Percentiles rank a stretch among this genome's conserved stretches.
phyloP scores from a whole-genome alignment of 37 sponge, comb jelly and placozoan species.

The Chondrilla cf. caribensis region DNA sequence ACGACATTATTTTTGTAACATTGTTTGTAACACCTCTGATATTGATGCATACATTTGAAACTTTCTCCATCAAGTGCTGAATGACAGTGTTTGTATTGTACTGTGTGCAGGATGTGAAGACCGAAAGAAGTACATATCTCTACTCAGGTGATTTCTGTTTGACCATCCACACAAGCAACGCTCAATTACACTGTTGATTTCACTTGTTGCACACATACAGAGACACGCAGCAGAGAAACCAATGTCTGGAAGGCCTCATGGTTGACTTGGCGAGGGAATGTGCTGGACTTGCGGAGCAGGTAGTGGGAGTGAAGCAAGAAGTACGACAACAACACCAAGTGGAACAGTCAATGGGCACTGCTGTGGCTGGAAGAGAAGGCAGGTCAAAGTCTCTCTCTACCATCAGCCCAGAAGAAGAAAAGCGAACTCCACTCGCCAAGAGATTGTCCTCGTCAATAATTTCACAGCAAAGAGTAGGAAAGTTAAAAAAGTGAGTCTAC shows the following conservation, averaged over 20 bases:
- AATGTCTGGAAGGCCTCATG: conserved; percentile 2
- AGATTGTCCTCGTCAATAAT: background rate
- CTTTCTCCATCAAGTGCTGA: no score
- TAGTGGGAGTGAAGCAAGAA: background rate
- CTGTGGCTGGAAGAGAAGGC: background rate
- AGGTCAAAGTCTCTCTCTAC: background rate
- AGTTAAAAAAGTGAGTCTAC: conserved; percentile 3
- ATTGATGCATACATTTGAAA: no score
- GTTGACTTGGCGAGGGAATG: conserved; percentile 17
- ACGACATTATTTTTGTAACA: background rate
- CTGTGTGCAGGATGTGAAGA: conserved; percentile 7
- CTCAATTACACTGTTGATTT: no score
- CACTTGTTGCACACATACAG: background rate
- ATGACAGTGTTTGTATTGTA: background rate
- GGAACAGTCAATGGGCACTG: no score
- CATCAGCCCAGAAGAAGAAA: background rate
- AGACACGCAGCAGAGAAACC: background rate
- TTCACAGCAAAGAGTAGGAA: conserved; percentile 24
- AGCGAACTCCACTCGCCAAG: background rate
- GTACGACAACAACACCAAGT: background rate
- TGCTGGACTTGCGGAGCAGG: conserved; percentile 11
- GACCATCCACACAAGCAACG: no score
- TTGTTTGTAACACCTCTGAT: no score
- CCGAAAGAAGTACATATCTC: background rate
- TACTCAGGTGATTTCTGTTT: background rate